Evolutionary conservation across 2,888 invertebrate species (phyloP).

Genomic region (Microctonus brassicae): DNA sequence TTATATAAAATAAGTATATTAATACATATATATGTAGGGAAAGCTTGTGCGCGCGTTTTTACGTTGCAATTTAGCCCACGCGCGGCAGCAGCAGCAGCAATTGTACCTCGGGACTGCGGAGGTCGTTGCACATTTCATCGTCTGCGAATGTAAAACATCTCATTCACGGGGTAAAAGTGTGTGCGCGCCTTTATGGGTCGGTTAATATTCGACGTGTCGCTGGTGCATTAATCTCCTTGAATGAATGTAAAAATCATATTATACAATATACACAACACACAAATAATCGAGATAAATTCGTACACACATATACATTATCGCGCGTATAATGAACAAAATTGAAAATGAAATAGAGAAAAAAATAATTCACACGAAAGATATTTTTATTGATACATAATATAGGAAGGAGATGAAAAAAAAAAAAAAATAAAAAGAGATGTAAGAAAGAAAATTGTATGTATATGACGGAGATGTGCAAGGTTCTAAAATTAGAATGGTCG

Average conservation of each 20-base stretch:
- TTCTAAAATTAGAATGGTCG: constrained; percentile 65
- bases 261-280: constrained; percentile 8
- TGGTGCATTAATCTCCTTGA: constrained; percentile 22
- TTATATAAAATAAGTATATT: neutral
- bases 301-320: neutral
- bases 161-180: constrained; percentile 65
- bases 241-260: constrained; percentile 17
- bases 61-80: constrained; percentile 31
- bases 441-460: constrained; percentile 29
- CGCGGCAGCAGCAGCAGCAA: constrained; percentile 12
- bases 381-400: too few relatives aligned
- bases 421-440: constrained; percentile 14
- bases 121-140: constrained; percentile 60
- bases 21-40: neutral
- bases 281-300: too few relatives aligned
- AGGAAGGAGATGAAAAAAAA: constrained; percentile 10
- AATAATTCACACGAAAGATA: too few relatives aligned
- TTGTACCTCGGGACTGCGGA: constrained; percentile 40
- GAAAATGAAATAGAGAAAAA: too few relatives aligned
- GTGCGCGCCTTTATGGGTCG: constrained; percentile 29
- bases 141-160: constrained; percentile 69
- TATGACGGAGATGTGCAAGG: constrained; percentile 45
- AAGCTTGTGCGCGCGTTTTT: neutral
- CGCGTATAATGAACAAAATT: too few relatives aligned
- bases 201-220: neutral